Evolutionary conservation across 2,888 invertebrate genomes (phyloP), one percentile per base, ranked within the genome.

Genomic region (Drosophila meridiana): DNA sequence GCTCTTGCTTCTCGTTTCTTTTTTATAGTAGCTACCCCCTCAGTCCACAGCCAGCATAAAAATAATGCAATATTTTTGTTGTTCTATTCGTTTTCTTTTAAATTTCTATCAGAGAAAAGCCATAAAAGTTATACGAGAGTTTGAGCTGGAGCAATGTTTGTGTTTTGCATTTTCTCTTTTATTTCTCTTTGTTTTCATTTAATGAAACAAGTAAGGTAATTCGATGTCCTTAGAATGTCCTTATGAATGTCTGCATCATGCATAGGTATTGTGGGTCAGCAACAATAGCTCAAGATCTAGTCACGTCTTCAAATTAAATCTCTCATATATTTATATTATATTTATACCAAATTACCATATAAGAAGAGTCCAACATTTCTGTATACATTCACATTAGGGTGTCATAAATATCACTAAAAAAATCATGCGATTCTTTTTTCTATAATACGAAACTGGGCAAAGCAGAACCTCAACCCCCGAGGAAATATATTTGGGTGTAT

Each of bases 21-120:
- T 43, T 58, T 45, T 58, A 45, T 45, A 34, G 34, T 45, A 34
- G 34, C 57, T 14, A 26, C 11, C 57, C 57, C 26, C 36, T 4
- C 14, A 13, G n/a, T 34, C 32, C 13, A 1, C 30, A 42, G 11
- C 1, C 30, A n/a, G 26, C 2, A 55, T 38, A 4, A 55, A 40
- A 40, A 9, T 3, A 14, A 48, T 43, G n/a, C 20, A 52, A 34
- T 30, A 40, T 30, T 14, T 28, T 38, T 53, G 53, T 14, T 26
- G 40, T 36, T 26, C 36, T 32, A n/a, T 32, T 11, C 11, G 8
- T 43, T 13, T 4, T 4, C 2, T 47, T 45, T 47, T 48, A 40
- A 40, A 8, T 30, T 26, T 14, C 38, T 38, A 40, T 56, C 30
- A 28, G 40, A 56, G n/a, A 11, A 30, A 56, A 30, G 0, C 40